Base-by-base conservation (phyloP, 2,113 vertebrate species). In the cattle (Bos taurus) region DNA sequence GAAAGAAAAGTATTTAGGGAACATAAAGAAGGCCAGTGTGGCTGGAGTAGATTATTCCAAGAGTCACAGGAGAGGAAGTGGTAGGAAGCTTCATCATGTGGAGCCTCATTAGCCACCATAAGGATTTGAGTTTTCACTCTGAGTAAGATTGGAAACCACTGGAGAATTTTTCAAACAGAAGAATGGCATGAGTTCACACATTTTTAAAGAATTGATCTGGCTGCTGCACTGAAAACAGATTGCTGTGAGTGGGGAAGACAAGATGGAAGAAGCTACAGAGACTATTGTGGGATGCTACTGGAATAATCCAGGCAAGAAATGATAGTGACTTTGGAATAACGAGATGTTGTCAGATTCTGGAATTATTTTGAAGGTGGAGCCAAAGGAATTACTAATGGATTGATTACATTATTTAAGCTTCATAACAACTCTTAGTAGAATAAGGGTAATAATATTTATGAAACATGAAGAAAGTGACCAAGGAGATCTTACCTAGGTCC, bases 291-390 rank as follows among this genome's bases (percentile, higher is more conserved):
- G 19, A 64, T 93, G 28, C 9, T 26, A 87, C 1, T 80, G 36
- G n/a, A 60, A 95, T 95, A 64, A 90, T 46, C 64, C 40, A 90
- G 25, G 19, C 52, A 96, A 74, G 13, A 87, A n/a, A 92, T 81
- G 7, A 80, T 28, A 14, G 28, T 67, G 17, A 33, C 43, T 94
- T 94, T 25, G 21, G 81, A 62, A 48, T 77, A 93, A 67, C 86
- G 30, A 86, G 48, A 88, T 84, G 21, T 50, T 26, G 48, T 88
- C 19, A 88, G 81, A 64, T 77, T 92, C 59, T 88, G 28, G 33
- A 95, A 84, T 92, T 87, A 87, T 96, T 96, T 96, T 95, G 46
- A 81, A 94, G 52, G 8, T 46, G 92, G 46, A 94, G 57, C 25
- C 46, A 64, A 46, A 3, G 60, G 14, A n/a, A 88, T 84, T 90